phyloP scores from a whole-genome alignment of 2,888 invertebrate genomes.

The Asteroscopus sphinx region DNA sequence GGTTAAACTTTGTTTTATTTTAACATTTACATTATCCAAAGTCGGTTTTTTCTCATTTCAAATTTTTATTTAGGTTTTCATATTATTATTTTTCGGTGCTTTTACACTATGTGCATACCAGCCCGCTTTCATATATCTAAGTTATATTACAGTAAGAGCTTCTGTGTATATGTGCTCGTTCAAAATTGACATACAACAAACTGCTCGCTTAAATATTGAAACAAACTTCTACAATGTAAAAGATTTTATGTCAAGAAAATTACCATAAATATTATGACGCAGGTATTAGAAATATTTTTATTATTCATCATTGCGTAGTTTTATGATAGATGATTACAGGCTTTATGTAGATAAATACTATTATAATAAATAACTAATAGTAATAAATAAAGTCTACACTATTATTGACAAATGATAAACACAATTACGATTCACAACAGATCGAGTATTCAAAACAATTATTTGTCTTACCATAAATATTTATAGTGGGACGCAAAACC shows the following conservation, averaged over 20 bases:
- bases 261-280: constrained; percentile 15
- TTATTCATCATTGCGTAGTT: constrained; percentile 35
- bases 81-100: too few species aligned
- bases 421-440: constrained; percentile 41
- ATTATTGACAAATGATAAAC: constrained; percentile 49
- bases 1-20: too few species aligned
- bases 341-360: constrained; percentile 45
- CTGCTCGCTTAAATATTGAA: constrained; percentile 9
- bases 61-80: too few species aligned
- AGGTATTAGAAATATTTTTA: constrained; percentile 28
- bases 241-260: constrained; percentile 16
- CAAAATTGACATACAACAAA: neutral
- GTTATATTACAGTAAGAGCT: too few species aligned
- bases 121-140: too few species aligned
- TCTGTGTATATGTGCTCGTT: too few species aligned
- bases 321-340: constrained; percentile 44
- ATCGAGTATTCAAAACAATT: constrained; percentile 48
- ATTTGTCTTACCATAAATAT: constrained; percentile 46
- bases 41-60: too few species aligned
- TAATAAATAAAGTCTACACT: constrained; percentile 45
- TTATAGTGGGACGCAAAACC: constrained; percentile 34
- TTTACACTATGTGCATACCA: too few species aligned
- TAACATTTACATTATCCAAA: too few species aligned
- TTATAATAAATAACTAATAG: constrained; percentile 46
- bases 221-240: constrained; percentile 2